phyloP scores from a whole-genome alignment of 2,888 invertebrate genomes.

The Rambutsinella grinnellia region DNA sequence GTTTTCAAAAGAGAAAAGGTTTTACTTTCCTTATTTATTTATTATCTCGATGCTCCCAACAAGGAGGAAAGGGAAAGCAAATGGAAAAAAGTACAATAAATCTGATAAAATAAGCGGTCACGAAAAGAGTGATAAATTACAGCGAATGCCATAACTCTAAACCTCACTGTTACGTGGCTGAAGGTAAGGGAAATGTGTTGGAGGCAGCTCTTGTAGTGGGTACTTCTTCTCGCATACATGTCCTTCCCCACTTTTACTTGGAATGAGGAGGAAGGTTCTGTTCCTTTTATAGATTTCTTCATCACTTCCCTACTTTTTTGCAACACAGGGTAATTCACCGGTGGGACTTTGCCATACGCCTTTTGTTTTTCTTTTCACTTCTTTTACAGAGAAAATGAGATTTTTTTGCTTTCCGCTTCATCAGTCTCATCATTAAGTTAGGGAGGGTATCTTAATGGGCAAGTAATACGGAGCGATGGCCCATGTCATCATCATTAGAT shows the following conservation, averaged over 20 bases:
- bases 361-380: not conserved
- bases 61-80: not conserved
- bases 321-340: no score
- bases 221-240: no score
- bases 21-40: not conserved
- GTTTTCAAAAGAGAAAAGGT: not conserved
- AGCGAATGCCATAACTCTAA: constrained; percentile 7
- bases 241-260: no score
- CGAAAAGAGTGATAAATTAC: constrained; percentile 25
- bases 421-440: not conserved
- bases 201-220: no score
- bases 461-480: not conserved
- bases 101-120: constrained; percentile 26
- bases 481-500: not conserved
- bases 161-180: no score
- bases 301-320: no score
- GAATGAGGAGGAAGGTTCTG: no score
- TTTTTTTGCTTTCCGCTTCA: not conserved
- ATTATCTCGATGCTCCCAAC: not conserved
- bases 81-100: constrained; percentile 4
- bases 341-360: no score
- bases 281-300: no score
- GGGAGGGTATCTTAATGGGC: not conserved
- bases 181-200: not conserved
- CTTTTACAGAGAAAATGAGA: not conserved